phyloP scores from a whole-genome alignment of 2,113 vertebrate species.

The Charina bottae region DNA sequence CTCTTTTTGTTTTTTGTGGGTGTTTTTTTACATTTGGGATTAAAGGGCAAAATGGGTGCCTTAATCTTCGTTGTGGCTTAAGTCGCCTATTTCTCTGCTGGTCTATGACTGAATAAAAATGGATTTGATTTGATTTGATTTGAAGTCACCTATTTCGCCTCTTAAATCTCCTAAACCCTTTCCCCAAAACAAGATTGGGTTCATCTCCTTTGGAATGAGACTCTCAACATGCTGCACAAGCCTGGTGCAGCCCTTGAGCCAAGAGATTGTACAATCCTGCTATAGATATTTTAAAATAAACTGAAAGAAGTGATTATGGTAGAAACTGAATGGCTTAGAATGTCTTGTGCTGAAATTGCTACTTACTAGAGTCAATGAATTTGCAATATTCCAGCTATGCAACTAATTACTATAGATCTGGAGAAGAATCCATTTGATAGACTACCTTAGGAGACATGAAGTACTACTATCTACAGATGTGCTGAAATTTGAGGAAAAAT shows the following conservation, averaged over 20 bases:
- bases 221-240: neutral
- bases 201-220: neutral
- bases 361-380: slow-evolving; percentile 20
- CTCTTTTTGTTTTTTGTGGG: neutral
- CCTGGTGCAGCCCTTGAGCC: neutral
- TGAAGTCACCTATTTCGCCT: neutral
- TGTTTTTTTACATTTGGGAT: neutral
- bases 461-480: neutral
- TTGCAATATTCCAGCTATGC: slow-evolving; percentile 8
- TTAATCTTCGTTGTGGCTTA: neutral
- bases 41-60: neutral
- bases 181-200: neutral
- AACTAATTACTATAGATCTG: slow-evolving; percentile 16
- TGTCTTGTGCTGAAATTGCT: slow-evolving; percentile 33
- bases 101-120: too few species aligned
- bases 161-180: neutral
- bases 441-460: slow-evolving; percentile 1
- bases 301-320: neutral
- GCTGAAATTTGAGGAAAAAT: slow-evolving; percentile 40
- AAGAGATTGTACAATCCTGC: neutral
- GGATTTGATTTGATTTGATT: too few species aligned
- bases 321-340: slow-evolving; percentile 21
- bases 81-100: neutral
- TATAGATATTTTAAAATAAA: slow-evolving; percentile 17
- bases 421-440: slow-evolving; percentile 26